phyloP scores from a whole-genome alignment of 2,888 invertebrate genomes.

The Acrocera orbiculus region DNA sequence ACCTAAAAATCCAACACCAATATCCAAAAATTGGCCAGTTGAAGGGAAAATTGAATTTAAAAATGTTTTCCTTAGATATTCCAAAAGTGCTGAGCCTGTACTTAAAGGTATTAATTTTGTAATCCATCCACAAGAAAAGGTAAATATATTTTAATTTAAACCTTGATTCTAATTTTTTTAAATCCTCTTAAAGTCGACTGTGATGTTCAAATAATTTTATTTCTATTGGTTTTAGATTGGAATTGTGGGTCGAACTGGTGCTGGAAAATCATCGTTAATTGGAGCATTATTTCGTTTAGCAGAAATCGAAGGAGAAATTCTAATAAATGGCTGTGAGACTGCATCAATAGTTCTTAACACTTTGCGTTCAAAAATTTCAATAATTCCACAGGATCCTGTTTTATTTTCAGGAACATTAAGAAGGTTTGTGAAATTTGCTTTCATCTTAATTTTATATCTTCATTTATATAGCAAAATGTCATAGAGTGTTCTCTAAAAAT shows the following conservation, averaged over 20 bases:
- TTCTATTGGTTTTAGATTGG: constrained; percentile 35
- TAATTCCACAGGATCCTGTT: constrained; percentile 40
- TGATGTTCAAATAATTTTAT: constrained; percentile 2
- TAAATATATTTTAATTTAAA: constrained; percentile 16
- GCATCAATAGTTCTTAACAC: constrained; percentile 39
- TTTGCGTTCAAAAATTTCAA: constrained; percentile 41
- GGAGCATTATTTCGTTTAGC: constrained; percentile 39
- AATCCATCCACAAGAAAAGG: constrained; percentile 37
- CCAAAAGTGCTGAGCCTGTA: constrained; percentile 64
- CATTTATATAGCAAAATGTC: too few species aligned
- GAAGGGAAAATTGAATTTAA: constrained; percentile 34
- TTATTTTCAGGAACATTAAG: constrained; percentile 36
- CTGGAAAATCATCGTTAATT: constrained; percentile 56
- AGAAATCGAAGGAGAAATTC: constrained; percentile 44
- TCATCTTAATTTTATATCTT: too few species aligned
- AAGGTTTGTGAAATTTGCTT: constrained; percentile 15
- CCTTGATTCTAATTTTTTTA: too few species aligned
- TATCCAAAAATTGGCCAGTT: constrained; percentile 32
- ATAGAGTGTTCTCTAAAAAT: too few species aligned
- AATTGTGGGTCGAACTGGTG: constrained; percentile 46
- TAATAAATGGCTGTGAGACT: constrained; percentile 50
- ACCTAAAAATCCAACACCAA: constrained; percentile 16
- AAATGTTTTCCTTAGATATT: constrained; percentile 45
- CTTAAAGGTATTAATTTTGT: constrained; percentile 47
- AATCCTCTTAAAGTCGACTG: too few species aligned